Evolutionary conservation across 2,888 invertebrate species (phyloP).

Genomic region (Acronicta psi): DNA sequence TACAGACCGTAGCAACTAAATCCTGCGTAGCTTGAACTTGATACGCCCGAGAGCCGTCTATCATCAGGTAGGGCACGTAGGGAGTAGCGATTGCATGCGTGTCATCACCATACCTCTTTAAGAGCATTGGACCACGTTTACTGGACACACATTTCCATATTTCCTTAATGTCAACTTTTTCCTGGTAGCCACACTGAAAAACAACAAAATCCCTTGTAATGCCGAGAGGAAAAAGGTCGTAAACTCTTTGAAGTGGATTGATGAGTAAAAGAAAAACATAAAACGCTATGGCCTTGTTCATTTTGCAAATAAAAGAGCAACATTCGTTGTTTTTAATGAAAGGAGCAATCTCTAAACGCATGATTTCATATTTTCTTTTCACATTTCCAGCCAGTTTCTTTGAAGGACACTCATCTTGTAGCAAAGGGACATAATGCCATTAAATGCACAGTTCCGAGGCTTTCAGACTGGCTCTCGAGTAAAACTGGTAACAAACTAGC

Average conservation of each 20-base stretch:
- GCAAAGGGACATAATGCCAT: constrained; percentile 18
- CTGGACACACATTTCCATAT: constrained; percentile 64
- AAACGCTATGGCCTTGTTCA: neutral
- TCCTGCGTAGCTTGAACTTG: constrained; percentile 52
- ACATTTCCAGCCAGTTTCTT: no score
- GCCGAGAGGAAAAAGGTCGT: neutral
- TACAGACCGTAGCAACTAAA: constrained; percentile 60
- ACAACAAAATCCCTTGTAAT: neutral
- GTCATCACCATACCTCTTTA: constrained; percentile 65
- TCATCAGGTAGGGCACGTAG: constrained; percentile 66
- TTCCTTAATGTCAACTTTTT: constrained; percentile 48
- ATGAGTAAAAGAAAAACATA: constrained; percentile 1
- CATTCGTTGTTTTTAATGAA: neutral
- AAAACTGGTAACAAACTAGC: constrained; percentile 40
- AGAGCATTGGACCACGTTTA: constrained; percentile 55
- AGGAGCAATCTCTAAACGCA: neutral
- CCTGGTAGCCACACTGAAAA: constrained; percentile 67
- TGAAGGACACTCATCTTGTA: constrained; percentile 18
- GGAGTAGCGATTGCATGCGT: constrained; percentile 56
- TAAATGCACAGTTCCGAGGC: constrained; percentile 25
- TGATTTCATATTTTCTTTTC: no score
- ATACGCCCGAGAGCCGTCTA: constrained; percentile 57
- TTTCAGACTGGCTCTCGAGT: constrained; percentile 32
- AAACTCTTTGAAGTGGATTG: constrained; percentile 1
- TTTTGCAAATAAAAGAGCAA: neutral